Percentiles rank a stretch among this genome's conserved stretches.
Evolutionary conservation across 2,888 invertebrate genomes (phyloP).

Genomic region (Physocephala rufipes): DNA sequence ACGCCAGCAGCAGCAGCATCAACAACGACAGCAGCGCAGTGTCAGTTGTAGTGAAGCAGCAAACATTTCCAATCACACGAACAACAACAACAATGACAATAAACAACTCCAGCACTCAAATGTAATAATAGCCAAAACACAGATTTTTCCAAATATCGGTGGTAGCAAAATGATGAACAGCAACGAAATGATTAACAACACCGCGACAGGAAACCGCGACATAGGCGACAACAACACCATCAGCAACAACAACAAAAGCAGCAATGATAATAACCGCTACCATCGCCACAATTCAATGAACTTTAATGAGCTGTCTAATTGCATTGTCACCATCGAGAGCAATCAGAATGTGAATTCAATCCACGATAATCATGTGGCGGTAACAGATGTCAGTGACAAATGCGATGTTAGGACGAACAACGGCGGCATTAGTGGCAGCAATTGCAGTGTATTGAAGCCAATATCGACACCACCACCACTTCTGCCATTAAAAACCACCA

Average conservation of each 20-base stretch:
- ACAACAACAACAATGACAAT: conserved; percentile 39
- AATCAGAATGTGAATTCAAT: conserved; percentile 55
- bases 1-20: conserved; percentile 36
- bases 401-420: too few species aligned
- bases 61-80: conserved; percentile 25
- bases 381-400: conserved; percentile 37
- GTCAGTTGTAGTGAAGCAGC: conserved; percentile 57
- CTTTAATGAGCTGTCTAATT: conserved; percentile 67
- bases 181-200: conserved; percentile 20
- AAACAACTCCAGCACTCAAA: conserved; percentile 41
- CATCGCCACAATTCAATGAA: conserved; percentile 65
- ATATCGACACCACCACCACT: too few species aligned
- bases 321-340: conserved; percentile 65
- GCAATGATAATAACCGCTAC: conserved; percentile 33
- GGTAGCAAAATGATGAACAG: conserved; percentile 25
- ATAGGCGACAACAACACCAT: too few species aligned
- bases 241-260: conserved; percentile 40
- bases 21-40: conserved; percentile 55
- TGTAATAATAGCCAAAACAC: conserved; percentile 30
- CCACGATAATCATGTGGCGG: conserved; percentile 43
- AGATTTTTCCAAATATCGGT: conserved; percentile 31
- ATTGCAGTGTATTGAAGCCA: neutral
- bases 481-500: too few species aligned
- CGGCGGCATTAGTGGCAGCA: conserved; percentile 24
- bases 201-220: conserved; percentile 35